Conservation (phyloP, 1,140 invertebrate genomes). For the Limonius californicus region DNA sequence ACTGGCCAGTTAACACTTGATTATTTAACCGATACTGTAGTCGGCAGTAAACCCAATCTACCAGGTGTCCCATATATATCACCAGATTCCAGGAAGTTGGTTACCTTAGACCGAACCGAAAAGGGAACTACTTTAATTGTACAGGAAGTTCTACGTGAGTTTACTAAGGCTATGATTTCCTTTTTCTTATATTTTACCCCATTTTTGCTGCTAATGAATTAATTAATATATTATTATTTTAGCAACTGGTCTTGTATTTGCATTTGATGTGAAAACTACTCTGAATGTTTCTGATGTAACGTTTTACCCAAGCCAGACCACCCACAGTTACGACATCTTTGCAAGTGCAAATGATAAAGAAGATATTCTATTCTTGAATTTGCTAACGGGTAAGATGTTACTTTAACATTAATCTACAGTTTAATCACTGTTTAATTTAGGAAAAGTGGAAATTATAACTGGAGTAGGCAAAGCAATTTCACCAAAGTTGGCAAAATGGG, state of each 20-base stretch:
- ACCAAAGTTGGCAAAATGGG: conserved; percentile 59
- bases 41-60: conserved; percentile 61
- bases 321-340: conserved; percentile 74
- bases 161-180: conserved; percentile 17
- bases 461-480: conserved; percentile 65
- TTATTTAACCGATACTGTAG: conserved; percentile 71
- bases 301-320: conserved; percentile 72
- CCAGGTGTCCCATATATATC: conserved; percentile 66
- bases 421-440: neutral
- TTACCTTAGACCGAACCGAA: conserved; percentile 61
- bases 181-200: no score
- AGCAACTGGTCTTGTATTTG: conserved; percentile 65
- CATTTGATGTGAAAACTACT: conserved; percentile 75
- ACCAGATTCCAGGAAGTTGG: conserved; percentile 67
- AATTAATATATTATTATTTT: conserved; percentile 34
- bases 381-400: conserved; percentile 62
- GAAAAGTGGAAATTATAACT: conserved; percentile 78
- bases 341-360: conserved; percentile 70
- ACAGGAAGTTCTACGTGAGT: conserved; percentile 63
- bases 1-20: conserved; percentile 72
- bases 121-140: conserved; percentile 67
- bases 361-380: conserved; percentile 71
- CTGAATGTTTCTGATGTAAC: conserved; percentile 73
- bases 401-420: neutral
- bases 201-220: no score